Evolutionary conservation across 2,888 invertebrate genomes (phyloP).

Genomic region (Ceraclea dissimilis): DNA sequence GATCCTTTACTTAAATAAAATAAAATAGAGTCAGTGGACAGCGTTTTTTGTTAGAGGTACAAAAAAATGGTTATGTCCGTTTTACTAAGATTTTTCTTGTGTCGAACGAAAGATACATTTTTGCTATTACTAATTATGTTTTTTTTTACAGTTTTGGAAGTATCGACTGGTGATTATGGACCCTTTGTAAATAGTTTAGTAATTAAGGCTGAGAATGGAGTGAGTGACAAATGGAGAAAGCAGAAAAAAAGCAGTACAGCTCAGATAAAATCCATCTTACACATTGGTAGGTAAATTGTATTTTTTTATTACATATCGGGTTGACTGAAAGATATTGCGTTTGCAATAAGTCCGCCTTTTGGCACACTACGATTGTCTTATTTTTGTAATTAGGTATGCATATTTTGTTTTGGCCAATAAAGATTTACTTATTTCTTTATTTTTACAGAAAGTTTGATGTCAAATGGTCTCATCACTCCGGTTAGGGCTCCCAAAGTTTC

Average conservation of each 20-base stretch:
- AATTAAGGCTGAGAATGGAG: slow-evolving; percentile 56
- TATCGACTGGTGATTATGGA: slow-evolving; percentile 74
- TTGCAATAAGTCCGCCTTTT: too few relatives aligned
- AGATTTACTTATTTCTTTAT: background rate
- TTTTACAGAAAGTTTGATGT: slow-evolving; percentile 45
- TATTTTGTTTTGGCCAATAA: too few relatives aligned
- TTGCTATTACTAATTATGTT: too few relatives aligned
- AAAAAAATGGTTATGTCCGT: background rate
- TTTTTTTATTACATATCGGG: background rate
- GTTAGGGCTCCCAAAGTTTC: slow-evolving; percentile 39
- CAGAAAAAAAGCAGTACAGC: slow-evolving; percentile 28
- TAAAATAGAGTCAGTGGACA: too few relatives aligned
- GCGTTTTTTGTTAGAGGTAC: too few relatives aligned
- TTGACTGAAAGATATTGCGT: too few relatives aligned
- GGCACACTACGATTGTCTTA: too few relatives aligned
- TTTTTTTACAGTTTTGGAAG: slow-evolving; percentile 67
- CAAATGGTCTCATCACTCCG: slow-evolving; percentile 45
- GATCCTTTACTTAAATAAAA: too few relatives aligned
- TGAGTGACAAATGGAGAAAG: slow-evolving; percentile 48
- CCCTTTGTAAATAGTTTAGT: slow-evolving; percentile 46
- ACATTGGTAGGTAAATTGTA: slow-evolving; percentile 34
- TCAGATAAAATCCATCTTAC: slow-evolving; percentile 34
- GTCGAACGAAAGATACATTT: too few relatives aligned
- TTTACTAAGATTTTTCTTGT: background rate
- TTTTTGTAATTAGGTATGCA: too few relatives aligned